Conservation (phyloP, 2,113 vertebrate genomes). For the Podarcis muralis region DNA sequence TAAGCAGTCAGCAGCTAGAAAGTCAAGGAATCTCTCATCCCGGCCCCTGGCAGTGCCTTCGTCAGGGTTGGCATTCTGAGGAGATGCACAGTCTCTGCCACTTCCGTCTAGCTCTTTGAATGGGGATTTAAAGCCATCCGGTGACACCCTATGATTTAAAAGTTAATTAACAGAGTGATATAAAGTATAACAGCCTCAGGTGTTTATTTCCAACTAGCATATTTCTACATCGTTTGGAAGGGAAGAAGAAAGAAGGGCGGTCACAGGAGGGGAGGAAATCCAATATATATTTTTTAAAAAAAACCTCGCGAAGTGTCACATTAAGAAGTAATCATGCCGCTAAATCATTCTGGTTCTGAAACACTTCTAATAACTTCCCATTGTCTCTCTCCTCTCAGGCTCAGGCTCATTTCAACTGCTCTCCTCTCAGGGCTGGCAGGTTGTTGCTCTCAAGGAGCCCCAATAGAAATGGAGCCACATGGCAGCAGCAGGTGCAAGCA, state of each 20-base stretch:
- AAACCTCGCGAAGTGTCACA: slow-evolving; percentile 52
- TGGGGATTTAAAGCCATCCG: slow-evolving; percentile 38
- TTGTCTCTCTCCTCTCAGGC: slow-evolving; percentile 44
- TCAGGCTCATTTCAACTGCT: slow-evolving; percentile 24
- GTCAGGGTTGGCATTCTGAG: slow-evolving; percentile 17
- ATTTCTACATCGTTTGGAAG: slow-evolving; percentile 55
- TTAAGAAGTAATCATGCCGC: slow-evolving; percentile 65
- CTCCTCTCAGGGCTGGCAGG: slow-evolving; percentile 30
- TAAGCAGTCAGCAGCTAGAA: background rate
- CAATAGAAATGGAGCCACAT: background rate
- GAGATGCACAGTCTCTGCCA: background rate
- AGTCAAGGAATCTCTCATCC: background rate
- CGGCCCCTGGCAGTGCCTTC: slow-evolving; percentile 20
- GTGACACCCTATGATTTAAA: slow-evolving; percentile 74
- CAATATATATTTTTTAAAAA: slow-evolving; percentile 62
- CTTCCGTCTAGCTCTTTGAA: slow-evolving; percentile 20
- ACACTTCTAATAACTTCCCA: slow-evolving; percentile 55
- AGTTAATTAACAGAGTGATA: slow-evolving; percentile 76
- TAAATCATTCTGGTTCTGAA: slow-evolving; percentile 67
- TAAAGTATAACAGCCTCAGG: slow-evolving; percentile 62
- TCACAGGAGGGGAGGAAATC: slow-evolving; percentile 22
- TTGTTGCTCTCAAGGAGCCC: slow-evolving; percentile 53
- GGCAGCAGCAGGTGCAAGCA: background rate
- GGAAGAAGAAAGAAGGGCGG: slow-evolving; percentile 35
- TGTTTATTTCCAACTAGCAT: slow-evolving; percentile 69